These are phyloP conservation scores for Plemyria rubiginata DNA, from an alignment of 2,888 invertebrate species.

Conservation along the genomic window DNA sequence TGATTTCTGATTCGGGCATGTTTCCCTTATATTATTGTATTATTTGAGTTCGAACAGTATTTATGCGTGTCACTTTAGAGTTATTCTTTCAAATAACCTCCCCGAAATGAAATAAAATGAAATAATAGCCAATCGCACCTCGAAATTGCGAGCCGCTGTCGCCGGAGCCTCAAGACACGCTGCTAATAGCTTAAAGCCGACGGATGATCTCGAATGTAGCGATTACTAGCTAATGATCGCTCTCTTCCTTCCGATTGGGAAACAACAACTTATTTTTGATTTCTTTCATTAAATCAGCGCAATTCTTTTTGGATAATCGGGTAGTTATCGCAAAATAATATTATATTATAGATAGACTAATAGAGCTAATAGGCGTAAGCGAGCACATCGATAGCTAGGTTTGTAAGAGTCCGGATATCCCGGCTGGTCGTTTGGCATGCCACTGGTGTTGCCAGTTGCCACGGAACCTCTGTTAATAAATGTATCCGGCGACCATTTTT, in stretches of 20 bases:
- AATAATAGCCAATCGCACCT: too few relatives aligned
- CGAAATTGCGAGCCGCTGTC: too few relatives aligned
- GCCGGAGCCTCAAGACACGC: slow-evolving; percentile 18
- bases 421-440: slow-evolving; percentile 22
- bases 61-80: too few relatives aligned
- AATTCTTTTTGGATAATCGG: slow-evolving; percentile 6
- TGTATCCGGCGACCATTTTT: slow-evolving; percentile 22
- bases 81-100: too few relatives aligned
- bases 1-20: too few relatives aligned
- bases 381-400: slow-evolving; percentile 12
- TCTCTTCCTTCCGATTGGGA: slow-evolving; percentile 22
- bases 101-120: too few relatives aligned
- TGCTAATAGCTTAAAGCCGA: slow-evolving; percentile 19
- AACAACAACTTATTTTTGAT: slow-evolving; percentile 7
- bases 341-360: neutral
- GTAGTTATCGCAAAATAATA: slow-evolving; percentile 8
- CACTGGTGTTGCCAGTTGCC: too few relatives aligned
- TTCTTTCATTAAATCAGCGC: slow-evolving; percentile 1
- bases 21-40: too few relatives aligned
- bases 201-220: slow-evolving; percentile 7
- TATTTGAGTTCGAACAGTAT: too few relatives aligned
- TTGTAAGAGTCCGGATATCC: slow-evolving; percentile 13
- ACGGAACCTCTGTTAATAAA: slow-evolving; percentile 33
- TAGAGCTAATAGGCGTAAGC: slow-evolving; percentile 15
- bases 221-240: slow-evolving; percentile 13